Evolutionary conservation across 2,113 vertebrate genomes (phyloP).

Genomic region (Onychostoma macrolepis): DNA sequence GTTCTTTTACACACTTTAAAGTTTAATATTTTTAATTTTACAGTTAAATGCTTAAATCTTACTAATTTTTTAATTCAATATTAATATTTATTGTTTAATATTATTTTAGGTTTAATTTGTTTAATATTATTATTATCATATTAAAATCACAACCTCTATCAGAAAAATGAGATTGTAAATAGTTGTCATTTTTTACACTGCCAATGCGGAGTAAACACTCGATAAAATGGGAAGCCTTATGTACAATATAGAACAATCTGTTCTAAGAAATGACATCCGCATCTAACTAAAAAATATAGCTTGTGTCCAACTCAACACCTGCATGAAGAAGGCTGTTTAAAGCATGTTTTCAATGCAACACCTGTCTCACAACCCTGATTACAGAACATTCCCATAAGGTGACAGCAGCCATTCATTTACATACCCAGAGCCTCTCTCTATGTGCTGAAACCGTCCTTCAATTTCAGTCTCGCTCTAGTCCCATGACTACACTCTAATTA

Average conservation of each 20-base stretch:
- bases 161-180: not conserved
- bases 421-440: not conserved
- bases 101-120: too few species aligned
- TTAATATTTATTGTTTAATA: too few species aligned
- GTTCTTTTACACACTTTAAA: too few species aligned
- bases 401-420: constrained; percentile 20
- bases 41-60: too few species aligned
- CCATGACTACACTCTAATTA: constrained; percentile 4
- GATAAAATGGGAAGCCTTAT: not conserved
- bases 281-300: not conserved
- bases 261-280: not conserved
- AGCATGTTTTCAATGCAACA: constrained; percentile 17
- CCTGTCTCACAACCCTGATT: not conserved
- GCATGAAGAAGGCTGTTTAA: not conserved
- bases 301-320: not conserved
- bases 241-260: not conserved
- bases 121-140: too few species aligned
- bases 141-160: not conserved
- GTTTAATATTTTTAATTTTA: too few species aligned
- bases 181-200: not conserved
- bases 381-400: constrained; percentile 11
- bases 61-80: too few species aligned
- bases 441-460: not conserved
- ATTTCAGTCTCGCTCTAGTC: not conserved
- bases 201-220: not conserved